Conservation (phyloP, 2,113 vertebrate genomes). For the Mormoops blainvillei region DNA sequence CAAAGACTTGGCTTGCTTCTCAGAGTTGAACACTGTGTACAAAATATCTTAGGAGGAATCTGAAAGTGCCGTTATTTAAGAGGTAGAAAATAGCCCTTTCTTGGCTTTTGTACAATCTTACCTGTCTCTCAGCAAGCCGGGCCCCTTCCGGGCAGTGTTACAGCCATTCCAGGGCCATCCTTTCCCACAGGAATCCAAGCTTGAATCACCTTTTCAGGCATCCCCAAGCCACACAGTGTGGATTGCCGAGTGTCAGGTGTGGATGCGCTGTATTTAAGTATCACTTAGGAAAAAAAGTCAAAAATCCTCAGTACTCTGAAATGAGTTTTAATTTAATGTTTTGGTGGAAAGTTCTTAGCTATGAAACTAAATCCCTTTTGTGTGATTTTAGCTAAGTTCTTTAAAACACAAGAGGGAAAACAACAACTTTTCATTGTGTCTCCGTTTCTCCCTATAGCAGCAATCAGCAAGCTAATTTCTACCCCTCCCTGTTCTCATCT, state of each 20-base stretch:
- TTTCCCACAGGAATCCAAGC: neutral
- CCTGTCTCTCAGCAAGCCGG: neutral
- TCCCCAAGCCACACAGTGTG: neutral
- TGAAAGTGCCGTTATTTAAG: neutral
- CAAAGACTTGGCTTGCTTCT: neutral
- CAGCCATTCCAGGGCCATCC: rapidly evolving
- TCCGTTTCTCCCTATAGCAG: neutral
- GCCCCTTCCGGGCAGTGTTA: neutral
- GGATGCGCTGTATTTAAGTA: neutral
- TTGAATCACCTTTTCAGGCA: neutral
- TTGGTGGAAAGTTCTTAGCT: constrained; percentile 14
- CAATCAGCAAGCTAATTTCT: neutral
- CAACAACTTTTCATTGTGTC: neutral
- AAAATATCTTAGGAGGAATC: neutral
- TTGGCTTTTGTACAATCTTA: neutral
- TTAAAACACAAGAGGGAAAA: neutral
- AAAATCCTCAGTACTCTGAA: constrained; percentile 9
- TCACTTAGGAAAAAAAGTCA: constrained; percentile 6
- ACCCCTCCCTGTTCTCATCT: neutral
- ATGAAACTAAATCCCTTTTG: neutral
- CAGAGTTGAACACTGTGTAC: neutral
- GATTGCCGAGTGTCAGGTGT: neutral
- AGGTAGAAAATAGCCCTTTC: neutral
- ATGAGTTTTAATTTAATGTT: constrained; percentile 35
- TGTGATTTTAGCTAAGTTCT: neutral